Evolutionary conservation across 2,888 invertebrate species (phyloP).

Genomic region (Folsomia manolachei): DNA sequence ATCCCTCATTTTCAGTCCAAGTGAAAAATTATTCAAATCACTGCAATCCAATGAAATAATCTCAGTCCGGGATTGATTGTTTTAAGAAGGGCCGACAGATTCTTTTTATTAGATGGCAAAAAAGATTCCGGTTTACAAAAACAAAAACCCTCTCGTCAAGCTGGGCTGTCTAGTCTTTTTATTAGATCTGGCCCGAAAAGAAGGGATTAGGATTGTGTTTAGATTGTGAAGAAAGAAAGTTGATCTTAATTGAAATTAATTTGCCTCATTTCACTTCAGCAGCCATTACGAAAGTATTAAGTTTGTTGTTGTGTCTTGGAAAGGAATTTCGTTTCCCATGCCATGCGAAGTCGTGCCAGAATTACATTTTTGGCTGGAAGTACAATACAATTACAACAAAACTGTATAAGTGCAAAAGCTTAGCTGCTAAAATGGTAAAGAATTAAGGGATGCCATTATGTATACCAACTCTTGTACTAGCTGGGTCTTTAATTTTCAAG

Average conservation of each 20-base stretch:
- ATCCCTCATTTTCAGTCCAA: too few relatives aligned
- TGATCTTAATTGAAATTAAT: slow-evolving; percentile 42
- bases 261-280: slow-evolving; percentile 32
- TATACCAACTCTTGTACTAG: too few relatives aligned
- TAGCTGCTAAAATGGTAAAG: too few relatives aligned
- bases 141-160: too few relatives aligned
- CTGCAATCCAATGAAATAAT: not conserved
- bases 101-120: not conserved
- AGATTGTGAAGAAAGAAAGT: slow-evolving; percentile 18
- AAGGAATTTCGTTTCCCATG: too few relatives aligned
- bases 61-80: slow-evolving; percentile 7
- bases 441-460: too few relatives aligned
- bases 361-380: not conserved
- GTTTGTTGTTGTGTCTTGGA: slow-evolving; percentile 9
- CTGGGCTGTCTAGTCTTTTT: too few relatives aligned
- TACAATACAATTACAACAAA: not conserved
- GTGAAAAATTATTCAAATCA: not conserved
- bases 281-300: slow-evolving; percentile 24
- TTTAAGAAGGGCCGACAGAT: slow-evolving; percentile 5
- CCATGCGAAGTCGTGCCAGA: not conserved
- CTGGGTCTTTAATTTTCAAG: not conserved
- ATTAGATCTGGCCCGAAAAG: too few relatives aligned
- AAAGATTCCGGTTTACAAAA: too few relatives aligned
- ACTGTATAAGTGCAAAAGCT: too few relatives aligned
- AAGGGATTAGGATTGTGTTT: too few relatives aligned